Percentiles rank a stretch among this genome's conserved stretches.
phyloP scores from a whole-genome alignment of 1,140 invertebrate genomes.

The Macrobrachium nipponense region DNA sequence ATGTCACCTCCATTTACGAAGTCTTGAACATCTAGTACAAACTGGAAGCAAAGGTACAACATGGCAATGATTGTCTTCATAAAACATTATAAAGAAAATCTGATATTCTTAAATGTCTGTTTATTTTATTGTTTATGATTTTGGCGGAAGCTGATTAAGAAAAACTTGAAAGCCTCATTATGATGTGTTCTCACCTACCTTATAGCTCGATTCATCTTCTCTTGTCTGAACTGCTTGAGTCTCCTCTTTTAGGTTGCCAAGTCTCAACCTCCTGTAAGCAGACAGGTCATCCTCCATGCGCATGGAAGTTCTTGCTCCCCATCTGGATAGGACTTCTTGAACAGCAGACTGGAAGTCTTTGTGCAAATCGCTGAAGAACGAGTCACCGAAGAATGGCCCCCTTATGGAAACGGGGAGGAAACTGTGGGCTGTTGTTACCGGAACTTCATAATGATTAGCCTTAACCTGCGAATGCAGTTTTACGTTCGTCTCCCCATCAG shows the following conservation, averaged over 20 bases:
- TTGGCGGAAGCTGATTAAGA: too few relatives aligned
- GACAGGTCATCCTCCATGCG: conserved; percentile 30
- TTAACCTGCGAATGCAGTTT: too few relatives aligned
- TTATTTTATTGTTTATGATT: too few relatives aligned
- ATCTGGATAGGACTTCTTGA: conserved; percentile 31
- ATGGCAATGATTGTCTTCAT: not conserved
- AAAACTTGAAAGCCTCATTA: too few relatives aligned
- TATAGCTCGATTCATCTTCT: not conserved
- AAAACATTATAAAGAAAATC: too few relatives aligned
- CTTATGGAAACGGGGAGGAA: conserved; percentile 24
- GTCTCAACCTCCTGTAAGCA: conserved; percentile 15
- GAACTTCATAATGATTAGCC: not conserved
- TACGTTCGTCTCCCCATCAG: too few relatives aligned
- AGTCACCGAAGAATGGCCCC: conserved; percentile 47
- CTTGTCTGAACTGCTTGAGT: conserved; percentile 1
- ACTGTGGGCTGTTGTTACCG: not conserved
- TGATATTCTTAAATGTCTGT: not conserved
- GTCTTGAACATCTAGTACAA: conserved; percentile 51
- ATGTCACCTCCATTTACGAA: conserved; percentile 37
- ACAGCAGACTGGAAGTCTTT: conserved; percentile 49
- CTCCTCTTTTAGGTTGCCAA: not conserved
- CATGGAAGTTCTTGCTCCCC: conserved; percentile 32
- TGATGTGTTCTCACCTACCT: not conserved
- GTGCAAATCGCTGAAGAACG: conserved; percentile 32
- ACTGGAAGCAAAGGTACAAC: not conserved